Evolutionary conservation across 2,113 vertebrate genomes (phyloP), one percentile per base, ranked within the genome.

Genomic region (Romanogobio albipinnatus): DNA sequence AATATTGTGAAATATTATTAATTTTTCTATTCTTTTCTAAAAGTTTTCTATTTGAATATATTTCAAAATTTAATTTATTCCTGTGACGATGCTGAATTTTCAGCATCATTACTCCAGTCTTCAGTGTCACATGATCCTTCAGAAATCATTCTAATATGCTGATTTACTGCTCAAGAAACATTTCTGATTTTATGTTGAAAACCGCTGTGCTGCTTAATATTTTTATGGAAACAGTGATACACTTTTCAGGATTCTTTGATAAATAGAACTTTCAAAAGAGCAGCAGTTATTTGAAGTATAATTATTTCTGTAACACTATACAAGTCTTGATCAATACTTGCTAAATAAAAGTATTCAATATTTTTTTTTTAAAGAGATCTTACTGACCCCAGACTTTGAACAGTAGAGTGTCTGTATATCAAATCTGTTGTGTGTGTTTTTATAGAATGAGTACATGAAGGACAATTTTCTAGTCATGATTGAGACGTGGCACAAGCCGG

Each of bases 401-500:
- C 58, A 61, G 58, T 24, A 61, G 58, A 2, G 10, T 43, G 66
- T 22, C 66, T 70, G 1, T 70, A 39, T 70, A 43, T 33, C 15
- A 58, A 85, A 66, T 84, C 0, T 83, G 11, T 8, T 78, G 9
- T 39, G 15, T 45, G 22, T 80, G n/a, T 87, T 3, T 80, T 77
- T 80, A 15, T 93, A 99, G 98, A 99, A 97, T 83, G 93, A 95
- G 58, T 99, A 96, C 93, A 98, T 98, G 98, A 96, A 96, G 82
- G 96, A 98, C 47, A 94, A 96, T 74, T 99, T 99, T 90, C 88
- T 95, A 90, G 96, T 99, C 90, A 97, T 96, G 94, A 98, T 99
- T 82, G 97, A 98, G 94, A 99, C 98, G 4, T 99, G 97, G 98
- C 98, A 99, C 94, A 99, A 97, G 92, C 95, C 97, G 26, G 98